These are phyloP conservation scores for Prunella himalayana DNA, from an alignment of 2,113 vertebrate genomes.

Conservation along the genomic window DNA sequence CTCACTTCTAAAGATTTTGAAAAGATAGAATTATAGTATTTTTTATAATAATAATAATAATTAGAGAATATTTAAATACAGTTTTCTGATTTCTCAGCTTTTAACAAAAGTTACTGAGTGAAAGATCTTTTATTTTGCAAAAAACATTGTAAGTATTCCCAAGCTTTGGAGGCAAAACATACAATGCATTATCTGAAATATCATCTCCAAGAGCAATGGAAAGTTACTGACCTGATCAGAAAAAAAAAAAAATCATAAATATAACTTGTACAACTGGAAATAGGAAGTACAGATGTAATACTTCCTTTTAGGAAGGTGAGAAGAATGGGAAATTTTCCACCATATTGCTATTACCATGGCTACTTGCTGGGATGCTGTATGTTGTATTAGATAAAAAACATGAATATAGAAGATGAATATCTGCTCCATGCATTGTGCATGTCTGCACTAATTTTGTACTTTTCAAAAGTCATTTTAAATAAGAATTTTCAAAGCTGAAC, in stretches of 20 bases:
- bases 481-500: background rate
- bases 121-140: background rate
- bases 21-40: background rate
- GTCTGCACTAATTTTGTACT: background rate
- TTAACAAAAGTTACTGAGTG: background rate
- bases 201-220: background rate
- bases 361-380: background rate
- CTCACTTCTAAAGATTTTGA: background rate
- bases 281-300: background rate
- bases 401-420: background rate
- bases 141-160: background rate
- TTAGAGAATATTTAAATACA: background rate
- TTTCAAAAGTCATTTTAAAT: background rate
- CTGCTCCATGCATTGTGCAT: fast-evolving
- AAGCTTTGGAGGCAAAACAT: background rate
- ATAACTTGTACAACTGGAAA: background rate
- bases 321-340: background rate
- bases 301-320: background rate
- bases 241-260: background rate
- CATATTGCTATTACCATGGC: background rate
- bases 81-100: background rate
- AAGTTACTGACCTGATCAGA: background rate
- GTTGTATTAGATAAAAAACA: background rate
- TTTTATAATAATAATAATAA: no score
- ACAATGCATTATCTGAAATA: background rate